Percentiles rank a stretch among this genome's conserved stretches.
Conservation (phyloP, 2,888 invertebrate genomes). For the Vesta saturnalis region DNA sequence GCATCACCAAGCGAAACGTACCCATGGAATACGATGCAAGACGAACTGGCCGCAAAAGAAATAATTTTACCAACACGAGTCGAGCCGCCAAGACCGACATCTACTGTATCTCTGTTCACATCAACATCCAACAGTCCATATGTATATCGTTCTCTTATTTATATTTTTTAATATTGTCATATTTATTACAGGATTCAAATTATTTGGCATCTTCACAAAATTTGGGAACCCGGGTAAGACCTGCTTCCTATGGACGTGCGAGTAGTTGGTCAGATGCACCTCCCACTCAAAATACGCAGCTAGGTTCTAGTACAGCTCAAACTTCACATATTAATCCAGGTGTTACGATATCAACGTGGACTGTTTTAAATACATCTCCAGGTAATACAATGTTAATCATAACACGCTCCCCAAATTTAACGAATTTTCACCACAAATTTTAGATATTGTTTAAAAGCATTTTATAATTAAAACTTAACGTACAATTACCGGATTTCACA, state of each 20-base stretch:
- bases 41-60: conserved; percentile 48
- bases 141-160: background rate
- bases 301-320: conserved; percentile 47
- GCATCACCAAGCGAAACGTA: conserved; percentile 57
- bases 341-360: conserved; percentile 55
- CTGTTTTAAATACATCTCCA: conserved; percentile 40
- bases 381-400: conserved; percentile 17
- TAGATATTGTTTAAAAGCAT: too few relatives aligned
- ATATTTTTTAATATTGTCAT: conserved; percentile 10
- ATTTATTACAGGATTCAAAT: conserved; percentile 37
- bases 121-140: conserved; percentile 24
- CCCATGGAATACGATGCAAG: conserved; percentile 56
- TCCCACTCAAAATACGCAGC: conserved; percentile 31
- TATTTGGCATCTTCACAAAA: conserved; percentile 40
- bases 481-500: background rate
- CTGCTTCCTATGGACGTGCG: conserved; percentile 65
- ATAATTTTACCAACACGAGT: conserved; percentile 44
- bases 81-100: conserved; percentile 44
- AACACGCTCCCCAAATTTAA: too few relatives aligned
- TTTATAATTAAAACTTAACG: background rate
- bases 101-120: conserved; percentile 17
- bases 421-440: too few relatives aligned
- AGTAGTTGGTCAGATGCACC: conserved; percentile 61
- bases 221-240: conserved; percentile 58
- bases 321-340: conserved; percentile 49